A percentile compares a stretch with the other conserved stretches of the same genome.
Conservation (phyloP, 2,113 vertebrate species). For the Chionomys nivalis region DNA sequence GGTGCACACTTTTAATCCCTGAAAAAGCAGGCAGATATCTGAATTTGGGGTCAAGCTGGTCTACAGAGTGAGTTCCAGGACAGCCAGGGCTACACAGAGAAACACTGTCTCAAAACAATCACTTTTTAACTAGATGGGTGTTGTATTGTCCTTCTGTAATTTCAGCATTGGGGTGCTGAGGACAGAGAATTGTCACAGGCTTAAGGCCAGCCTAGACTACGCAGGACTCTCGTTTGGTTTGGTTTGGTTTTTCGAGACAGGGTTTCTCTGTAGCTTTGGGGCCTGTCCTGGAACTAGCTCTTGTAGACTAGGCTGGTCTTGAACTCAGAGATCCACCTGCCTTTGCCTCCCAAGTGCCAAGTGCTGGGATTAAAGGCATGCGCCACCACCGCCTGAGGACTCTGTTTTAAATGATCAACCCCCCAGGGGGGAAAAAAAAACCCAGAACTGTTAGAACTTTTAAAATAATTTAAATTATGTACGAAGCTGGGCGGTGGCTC, state of each 20-base stretch:
- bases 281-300: too few species aligned
- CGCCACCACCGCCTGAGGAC: neutral
- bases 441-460: neutral
- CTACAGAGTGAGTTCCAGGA: neutral
- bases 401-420: neutral
- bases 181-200: too few species aligned
- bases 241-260: too few species aligned
- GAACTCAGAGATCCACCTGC: too few species aligned
- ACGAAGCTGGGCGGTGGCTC: too few species aligned
- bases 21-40: neutral
- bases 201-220: neutral
- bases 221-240: too few species aligned
- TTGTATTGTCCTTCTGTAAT: neutral
- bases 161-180: neutral
- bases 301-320: too few species aligned
- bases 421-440: rapidly evolving
- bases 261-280: too few species aligned
- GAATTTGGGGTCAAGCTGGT: neutral
- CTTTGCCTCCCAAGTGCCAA: too few species aligned
- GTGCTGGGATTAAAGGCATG: too few species aligned
- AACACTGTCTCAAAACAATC: neutral
- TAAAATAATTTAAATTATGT: neutral
- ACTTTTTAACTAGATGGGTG: neutral
- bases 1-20: neutral
- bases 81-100: neutral